Evolutionary conservation across 2,797 vertebrate genomes (phyloP).

Genomic region (Scarus forsteni): DNA sequence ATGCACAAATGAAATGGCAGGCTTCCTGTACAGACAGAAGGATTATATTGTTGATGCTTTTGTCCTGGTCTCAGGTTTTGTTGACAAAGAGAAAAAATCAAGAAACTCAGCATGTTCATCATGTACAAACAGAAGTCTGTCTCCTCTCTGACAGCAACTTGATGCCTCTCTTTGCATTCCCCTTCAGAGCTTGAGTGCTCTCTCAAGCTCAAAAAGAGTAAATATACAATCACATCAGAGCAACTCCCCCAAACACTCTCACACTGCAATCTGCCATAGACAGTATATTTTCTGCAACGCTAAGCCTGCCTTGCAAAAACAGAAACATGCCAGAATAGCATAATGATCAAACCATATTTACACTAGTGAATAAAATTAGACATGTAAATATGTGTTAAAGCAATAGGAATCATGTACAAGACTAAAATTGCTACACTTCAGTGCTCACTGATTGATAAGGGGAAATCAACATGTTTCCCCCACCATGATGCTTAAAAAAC

Average conservation of each 20-base stretch:
- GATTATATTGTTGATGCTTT: not conserved
- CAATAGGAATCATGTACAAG: not conserved
- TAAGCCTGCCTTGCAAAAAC: not conserved
- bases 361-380: not conserved
- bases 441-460: not conserved
- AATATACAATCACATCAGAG: conserved; percentile 2
- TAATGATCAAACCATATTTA: not conserved
- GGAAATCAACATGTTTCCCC: not conserved
- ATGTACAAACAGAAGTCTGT: not conserved
- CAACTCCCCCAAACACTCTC: not conserved
- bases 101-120: fast-evolving
- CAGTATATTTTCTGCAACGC: not conserved
- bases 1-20: not conserved
- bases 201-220: conserved; percentile 14
- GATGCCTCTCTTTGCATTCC: not conserved
- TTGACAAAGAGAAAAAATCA: not conserved
- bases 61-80: not conserved
- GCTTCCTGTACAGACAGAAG: not conserved
- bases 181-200: not conserved
- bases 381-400: not conserved
- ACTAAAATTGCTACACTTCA: not conserved
- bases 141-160: not conserved
- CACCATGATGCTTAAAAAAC: not conserved
- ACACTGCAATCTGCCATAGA: not conserved
- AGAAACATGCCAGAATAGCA: not conserved